Evolutionary conservation across 2,113 vertebrate species (phyloP), one percentile per base, ranked within the genome.

Genomic region (Crotalus viridis): DNA sequence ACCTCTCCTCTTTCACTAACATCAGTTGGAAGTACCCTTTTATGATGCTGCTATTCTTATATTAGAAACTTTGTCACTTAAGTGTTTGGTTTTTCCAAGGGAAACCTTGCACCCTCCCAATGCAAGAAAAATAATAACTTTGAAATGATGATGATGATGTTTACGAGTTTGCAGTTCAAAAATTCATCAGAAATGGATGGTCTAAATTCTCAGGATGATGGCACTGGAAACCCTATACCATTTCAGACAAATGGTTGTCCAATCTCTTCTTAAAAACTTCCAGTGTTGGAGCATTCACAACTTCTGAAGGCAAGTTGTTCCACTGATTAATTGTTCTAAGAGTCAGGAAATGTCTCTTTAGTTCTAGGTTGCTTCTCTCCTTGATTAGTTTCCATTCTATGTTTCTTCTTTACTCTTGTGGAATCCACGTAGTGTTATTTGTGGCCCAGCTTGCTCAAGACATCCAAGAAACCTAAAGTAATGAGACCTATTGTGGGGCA

Each of bases 401-500:
- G 24, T 10, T 89, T 85, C 57, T 22, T 85, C 51, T 24, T 28
- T n/a, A 24, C 17, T 43, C 10, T 24, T 33, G 19, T 17, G 26
- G 88, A 59, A 89, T 9, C 69, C 1, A 5, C 3, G 0, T 3
- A 1, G 9, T 22, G 43, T 6, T 81, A 43, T 17, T 56, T 3
- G 8, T 48, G 26, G 22, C 64, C 17, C 43, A 19, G 43, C 33
- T 28, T 0, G 0, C 39, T 89, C 91, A 24, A 51, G n/a, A 46
- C 12, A 21, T n/a, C 39, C 52, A 39, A 46, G 21, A 85, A 24
- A 33, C 59, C 85, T 51, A 87, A 52, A 48, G 26, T 10, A n/a
- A 90, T 5, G 54, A 96, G 55, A 1, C 91, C 59, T 4, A 94
- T 17, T 12, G 95, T 12, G 4, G 88, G 15, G n/a, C 93, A 94